Evolutionary conservation across 23 tunicate species (phyloP), one percentile per base, ranked within the genome.

Genomic region (Halocynthia roretzi): DNA sequence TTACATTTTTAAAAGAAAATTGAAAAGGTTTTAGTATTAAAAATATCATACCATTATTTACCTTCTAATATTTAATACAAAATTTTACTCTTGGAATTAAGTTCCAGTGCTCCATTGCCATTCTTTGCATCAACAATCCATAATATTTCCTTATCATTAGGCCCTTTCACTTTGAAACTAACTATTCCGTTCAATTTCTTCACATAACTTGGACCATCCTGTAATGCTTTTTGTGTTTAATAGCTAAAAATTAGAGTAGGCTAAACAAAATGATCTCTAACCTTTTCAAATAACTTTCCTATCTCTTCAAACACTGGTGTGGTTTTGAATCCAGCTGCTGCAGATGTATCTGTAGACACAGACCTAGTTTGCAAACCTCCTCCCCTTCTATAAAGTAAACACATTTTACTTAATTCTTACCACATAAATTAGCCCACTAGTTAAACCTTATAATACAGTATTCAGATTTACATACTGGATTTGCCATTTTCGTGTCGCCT

Each of bases 261-360:
- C 73, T 14, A 61, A 6, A 61, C 77, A 51, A 40, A 80, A 78
- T 6, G 68, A 53, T 76, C 63, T 57, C 82, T 31, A 22, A 80
- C 83, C 78, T 80, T 80, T 50, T 80, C 83, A 49, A 68, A 52
- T 67, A 51, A 52, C 53, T 68, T 67, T 53, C 14, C 22, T 10
- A 80, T 75, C 50, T 88, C 97, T 64, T 71, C 65, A 65, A 91
- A 91, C 7, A 70, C 90, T 5, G 97, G 97, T 12, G 97, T 91
- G 17, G 97, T 77, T 61, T 91, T 91, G 75, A 91, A 81, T 9
- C 97, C 97, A n/a, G 81, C 97, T 7, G 97, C 90, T n/a, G 91
- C 87, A 6, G 91, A 72, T 61, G 23, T 61, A 60, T 82, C 83
- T 14, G 83, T 71, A 7, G 97, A 54, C 10, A 31, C 44, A 0